Percentiles rank a stretch among this genome's conserved stretches.
These are phyloP conservation scores for Sycophaga agraensis DNA, from an alignment of 1,140 invertebrate species.

Conservation along the genomic window DNA sequence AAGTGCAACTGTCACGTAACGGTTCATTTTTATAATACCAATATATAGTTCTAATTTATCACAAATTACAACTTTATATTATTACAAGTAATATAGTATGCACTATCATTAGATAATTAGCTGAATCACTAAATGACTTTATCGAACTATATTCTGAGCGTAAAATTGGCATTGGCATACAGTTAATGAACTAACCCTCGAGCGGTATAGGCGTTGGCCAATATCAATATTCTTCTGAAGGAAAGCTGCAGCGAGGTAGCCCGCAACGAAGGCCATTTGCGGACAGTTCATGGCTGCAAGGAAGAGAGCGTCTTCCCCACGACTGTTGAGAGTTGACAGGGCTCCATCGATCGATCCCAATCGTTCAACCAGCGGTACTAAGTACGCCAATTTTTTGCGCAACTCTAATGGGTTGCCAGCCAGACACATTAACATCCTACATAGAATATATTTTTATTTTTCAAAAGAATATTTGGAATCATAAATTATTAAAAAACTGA, in stretches of 20 bases:
- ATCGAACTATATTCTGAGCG: too few relatives aligned
- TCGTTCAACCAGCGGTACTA: conserved; percentile 44
- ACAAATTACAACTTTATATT: too few relatives aligned
- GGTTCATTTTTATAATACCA: too few relatives aligned
- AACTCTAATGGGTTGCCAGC: conserved; percentile 41
- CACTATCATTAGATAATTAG: too few relatives aligned
- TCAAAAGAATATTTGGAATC: too few relatives aligned
- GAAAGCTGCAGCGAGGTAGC: conserved; percentile 44
- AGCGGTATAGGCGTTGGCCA: conserved; percentile 26
- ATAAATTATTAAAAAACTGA: too few relatives aligned
- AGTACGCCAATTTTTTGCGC: conserved; percentile 37
- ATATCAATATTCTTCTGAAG: conserved; percentile 44
- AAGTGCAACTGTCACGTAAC: too few relatives aligned
- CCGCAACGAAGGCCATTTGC: conserved; percentile 40
- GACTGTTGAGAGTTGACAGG: conserved; percentile 38
- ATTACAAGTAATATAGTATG: too few relatives aligned
- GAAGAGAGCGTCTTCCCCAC: conserved; percentile 45
- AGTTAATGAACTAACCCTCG: not conserved
- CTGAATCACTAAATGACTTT: too few relatives aligned
- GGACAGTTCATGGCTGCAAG: conserved; percentile 44
- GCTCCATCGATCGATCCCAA: conserved; percentile 34
- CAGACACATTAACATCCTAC: conserved; percentile 43
- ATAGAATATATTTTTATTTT: not conserved
- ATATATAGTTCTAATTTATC: too few relatives aligned
- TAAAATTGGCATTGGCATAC: too few relatives aligned